Conservation (phyloP, 2,888 invertebrate species). For the Tipula lateralis region DNA sequence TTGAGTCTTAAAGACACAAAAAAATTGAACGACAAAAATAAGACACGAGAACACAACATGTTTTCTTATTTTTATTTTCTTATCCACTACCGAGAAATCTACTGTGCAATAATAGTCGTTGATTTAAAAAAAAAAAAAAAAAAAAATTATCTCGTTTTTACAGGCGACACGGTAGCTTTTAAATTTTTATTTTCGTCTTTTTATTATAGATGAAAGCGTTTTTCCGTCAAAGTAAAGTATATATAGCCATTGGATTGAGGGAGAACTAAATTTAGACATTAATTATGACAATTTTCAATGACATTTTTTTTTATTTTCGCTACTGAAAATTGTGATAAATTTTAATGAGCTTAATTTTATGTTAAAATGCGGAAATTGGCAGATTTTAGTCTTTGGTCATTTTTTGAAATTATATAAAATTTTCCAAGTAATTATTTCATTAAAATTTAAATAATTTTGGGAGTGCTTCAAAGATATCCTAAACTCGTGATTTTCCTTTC, state of each 20-base stretch:
- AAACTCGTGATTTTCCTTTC: too few species aligned
- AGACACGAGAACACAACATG: not conserved
- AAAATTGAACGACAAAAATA: not conserved
- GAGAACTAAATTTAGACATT: not conserved
- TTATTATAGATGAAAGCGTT: not conserved
- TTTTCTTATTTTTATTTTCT: not conserved
- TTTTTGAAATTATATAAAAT: too few species aligned
- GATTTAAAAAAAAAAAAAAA: not conserved
- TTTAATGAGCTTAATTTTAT: not conserved
- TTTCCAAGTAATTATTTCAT: too few species aligned
- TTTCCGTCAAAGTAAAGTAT: not conserved
- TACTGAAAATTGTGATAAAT: not conserved
- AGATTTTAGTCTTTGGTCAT: too few species aligned
- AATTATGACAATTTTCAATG: not conserved
- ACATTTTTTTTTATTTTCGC: not conserved
- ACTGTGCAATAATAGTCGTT: not conserved
- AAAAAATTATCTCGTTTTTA: conserved; percentile 5
- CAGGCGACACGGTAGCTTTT: conserved; percentile 7
- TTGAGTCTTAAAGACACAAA: not conserved
- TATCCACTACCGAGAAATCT: not conserved
- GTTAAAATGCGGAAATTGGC: not conserved
- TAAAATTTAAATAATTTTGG: too few species aligned
- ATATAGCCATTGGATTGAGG: not conserved
- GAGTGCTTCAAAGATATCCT: too few species aligned
- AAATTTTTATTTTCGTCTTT: not conserved